Evolutionary conservation across 2,888 invertebrate species (phyloP).

Genomic region (Eupithecia pulchellata): DNA sequence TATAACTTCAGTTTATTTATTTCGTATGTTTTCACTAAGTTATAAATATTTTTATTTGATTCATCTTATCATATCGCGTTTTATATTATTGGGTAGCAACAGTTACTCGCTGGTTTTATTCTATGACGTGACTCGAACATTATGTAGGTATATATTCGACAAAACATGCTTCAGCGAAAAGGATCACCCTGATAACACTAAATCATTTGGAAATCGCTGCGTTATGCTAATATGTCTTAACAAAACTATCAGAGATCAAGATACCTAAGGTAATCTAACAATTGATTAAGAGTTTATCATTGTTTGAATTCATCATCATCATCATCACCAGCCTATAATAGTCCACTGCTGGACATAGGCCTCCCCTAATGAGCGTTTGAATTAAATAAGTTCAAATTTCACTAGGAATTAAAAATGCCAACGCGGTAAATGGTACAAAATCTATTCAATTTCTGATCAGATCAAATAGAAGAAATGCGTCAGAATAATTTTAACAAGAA

Average conservation of each 20-base stretch:
- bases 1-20: not conserved
- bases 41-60: not conserved
- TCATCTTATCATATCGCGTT: not conserved
- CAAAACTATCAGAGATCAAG: not conserved
- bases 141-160: constrained; percentile 6
- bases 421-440: not conserved
- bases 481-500: not conserved
- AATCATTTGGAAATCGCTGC: constrained; percentile 48
- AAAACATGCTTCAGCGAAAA: constrained; percentile 35
- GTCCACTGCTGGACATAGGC: too few relatives aligned
- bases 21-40: not conserved
- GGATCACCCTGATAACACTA: constrained; percentile 45
- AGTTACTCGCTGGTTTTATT: not conserved
- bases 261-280: not conserved
- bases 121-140: not conserved
- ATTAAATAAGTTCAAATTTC: not conserved
- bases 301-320: too few relatives aligned
- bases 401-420: not conserved
- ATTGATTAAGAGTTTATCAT: not conserved
- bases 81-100: not conserved
- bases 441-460: not conserved
- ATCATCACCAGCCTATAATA: too few relatives aligned
- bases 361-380: too few relatives aligned
- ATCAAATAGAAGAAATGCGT: not conserved
- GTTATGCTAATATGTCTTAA: constrained; percentile 48